phyloP scores from a whole-genome alignment of 2,888 invertebrate genomes.

The Oscheius sp. region DNA sequence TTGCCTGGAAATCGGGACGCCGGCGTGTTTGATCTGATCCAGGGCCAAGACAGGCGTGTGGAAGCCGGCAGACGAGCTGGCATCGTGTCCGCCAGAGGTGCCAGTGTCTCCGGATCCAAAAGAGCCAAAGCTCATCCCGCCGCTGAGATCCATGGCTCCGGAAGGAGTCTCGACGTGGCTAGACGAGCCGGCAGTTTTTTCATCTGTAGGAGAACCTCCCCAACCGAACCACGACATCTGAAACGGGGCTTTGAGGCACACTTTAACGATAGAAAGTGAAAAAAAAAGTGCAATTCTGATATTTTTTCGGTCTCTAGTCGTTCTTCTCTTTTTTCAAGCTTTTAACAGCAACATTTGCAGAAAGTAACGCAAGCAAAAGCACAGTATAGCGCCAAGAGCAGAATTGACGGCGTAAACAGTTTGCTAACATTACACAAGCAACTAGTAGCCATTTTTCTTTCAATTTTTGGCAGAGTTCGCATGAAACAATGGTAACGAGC shows the following conservation, averaged over 20 bases:
- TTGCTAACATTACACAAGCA: too few relatives aligned
- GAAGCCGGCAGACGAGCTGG: not conserved
- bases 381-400: too few relatives aligned
- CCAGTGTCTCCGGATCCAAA: not conserved
- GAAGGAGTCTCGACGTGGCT: constrained; percentile 48
- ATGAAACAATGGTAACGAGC: too few relatives aligned
- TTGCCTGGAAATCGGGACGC: constrained; percentile 67
- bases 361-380: too few relatives aligned
- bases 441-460: too few relatives aligned
- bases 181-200: constrained; percentile 36
- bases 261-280: too few relatives aligned
- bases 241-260: not conserved
- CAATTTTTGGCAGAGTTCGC: too few relatives aligned
- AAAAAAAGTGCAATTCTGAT: too few relatives aligned
- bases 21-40: constrained; percentile 68
- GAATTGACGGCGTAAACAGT: too few relatives aligned
- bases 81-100: not conserved
- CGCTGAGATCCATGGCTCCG: constrained; percentile 51
- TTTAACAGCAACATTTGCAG: too few relatives aligned
- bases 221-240: constrained; percentile 61
- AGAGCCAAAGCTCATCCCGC: constrained; percentile 35
- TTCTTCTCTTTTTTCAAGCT: too few relatives aligned
- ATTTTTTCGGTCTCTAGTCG: too few relatives aligned
- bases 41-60: constrained; percentile 62
- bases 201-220: constrained; percentile 42